A percentile compares a stretch with the other conserved stretches of the same genome.
Conservation (phyloP, 1,140 invertebrate genomes). For the Drosophila ohnishii region DNA sequence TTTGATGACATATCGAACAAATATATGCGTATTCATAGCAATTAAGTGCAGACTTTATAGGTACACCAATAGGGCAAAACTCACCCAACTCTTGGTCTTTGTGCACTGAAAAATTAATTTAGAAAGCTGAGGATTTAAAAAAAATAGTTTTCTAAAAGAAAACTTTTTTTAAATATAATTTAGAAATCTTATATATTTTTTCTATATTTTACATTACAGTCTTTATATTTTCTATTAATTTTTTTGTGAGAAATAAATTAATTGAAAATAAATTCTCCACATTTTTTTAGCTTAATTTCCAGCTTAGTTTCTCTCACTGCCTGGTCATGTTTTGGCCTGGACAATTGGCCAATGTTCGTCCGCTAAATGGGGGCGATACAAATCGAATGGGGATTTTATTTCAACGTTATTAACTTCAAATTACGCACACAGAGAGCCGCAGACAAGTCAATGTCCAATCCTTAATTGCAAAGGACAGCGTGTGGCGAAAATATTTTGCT, state of each 20-base stretch:
- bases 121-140: fast-evolving
- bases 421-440: constrained; percentile 40
- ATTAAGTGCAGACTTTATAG: constrained; percentile 66
- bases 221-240: neutral
- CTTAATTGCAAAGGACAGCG: constrained; percentile 72
- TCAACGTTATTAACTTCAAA: constrained; percentile 74
- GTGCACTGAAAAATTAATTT: constrained; percentile 3
- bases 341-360: constrained; percentile 35
- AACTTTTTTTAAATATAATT: neutral
- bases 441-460: constrained; percentile 42
- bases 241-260: neutral
- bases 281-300: neutral
- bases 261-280: neutral
- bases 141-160: neutral
- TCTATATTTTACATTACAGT: neutral
- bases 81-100: neutral
- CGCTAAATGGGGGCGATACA: constrained; percentile 41
- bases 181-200: neutral
- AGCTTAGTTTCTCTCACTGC: constrained; percentile 2
- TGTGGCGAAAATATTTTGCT: constrained; percentile 63
- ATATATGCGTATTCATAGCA: constrained; percentile 42
- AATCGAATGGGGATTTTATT: constrained; percentile 67
- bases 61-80: constrained; percentile 1
- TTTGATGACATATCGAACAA: constrained; percentile 13
- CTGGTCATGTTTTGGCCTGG: constrained; percentile 21